Evolutionary conservation across 35 echinoderm and acorn worm genomes (phyloP).

Genomic region (Patiria miniata): DNA sequence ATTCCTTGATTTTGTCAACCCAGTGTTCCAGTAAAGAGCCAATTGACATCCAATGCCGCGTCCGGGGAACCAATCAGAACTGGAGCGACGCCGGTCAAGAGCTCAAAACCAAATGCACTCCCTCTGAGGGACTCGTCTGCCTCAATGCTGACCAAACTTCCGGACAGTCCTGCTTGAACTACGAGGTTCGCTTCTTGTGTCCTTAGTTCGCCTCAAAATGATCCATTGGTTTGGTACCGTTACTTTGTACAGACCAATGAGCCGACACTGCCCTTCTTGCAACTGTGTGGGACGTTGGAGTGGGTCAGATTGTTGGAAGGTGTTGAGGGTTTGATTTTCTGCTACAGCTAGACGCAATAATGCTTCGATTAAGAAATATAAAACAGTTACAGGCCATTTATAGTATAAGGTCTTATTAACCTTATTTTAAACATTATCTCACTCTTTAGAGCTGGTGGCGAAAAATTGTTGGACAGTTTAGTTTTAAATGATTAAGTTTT

Average conservation of each 20-base stretch:
- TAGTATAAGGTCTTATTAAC: background rate
- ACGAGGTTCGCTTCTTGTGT: background rate
- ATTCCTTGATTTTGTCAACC: background rate
- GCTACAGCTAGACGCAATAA: background rate
- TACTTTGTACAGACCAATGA: background rate
- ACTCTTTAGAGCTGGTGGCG: background rate
- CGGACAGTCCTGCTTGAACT: background rate
- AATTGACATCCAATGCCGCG: conserved; percentile 10
- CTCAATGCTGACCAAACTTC: background rate
- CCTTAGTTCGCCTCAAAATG: background rate
- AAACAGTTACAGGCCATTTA: background rate
- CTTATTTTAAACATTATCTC: conserved; percentile 6
- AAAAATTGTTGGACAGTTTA: background rate
- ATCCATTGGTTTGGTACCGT: background rate
- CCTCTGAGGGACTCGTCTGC: background rate
- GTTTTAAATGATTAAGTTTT: background rate
- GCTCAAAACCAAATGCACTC: background rate
- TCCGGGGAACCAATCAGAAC: background rate
- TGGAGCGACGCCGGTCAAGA: background rate
- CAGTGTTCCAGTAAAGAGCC: background rate
- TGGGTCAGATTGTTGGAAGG: background rate
- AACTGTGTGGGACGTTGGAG: background rate
- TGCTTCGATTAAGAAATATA: background rate
- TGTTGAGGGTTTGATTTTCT: background rate
- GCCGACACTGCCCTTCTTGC: background rate